These are phyloP conservation scores for Drosophila kanapiae DNA, from an alignment of 1,140 invertebrate genomes.

Conservation along the genomic window DNA sequence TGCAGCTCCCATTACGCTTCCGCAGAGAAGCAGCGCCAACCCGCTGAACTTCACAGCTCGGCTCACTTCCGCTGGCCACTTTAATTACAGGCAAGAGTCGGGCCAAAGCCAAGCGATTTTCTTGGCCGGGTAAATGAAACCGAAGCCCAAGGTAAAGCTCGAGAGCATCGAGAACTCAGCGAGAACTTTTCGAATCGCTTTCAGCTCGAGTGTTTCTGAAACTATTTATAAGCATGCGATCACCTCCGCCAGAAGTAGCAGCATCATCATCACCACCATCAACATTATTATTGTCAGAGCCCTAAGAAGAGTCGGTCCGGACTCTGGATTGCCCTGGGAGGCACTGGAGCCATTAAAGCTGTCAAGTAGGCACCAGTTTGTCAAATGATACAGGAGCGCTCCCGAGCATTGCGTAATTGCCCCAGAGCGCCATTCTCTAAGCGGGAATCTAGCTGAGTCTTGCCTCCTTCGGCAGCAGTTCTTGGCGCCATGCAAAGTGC, in stretches of 20 bases:
- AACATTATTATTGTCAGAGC: neutral
- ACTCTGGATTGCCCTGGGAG: neutral
- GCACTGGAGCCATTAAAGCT: constrained; percentile 38
- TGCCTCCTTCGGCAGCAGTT: neutral
- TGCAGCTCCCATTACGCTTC: constrained; percentile 68
- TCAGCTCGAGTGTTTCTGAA: constrained; percentile 52
- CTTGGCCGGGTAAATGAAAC: constrained; percentile 73
- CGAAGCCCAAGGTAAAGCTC: constrained; percentile 68
- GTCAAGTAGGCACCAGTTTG: constrained; percentile 19
- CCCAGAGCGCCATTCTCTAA: neutral
- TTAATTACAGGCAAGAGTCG: constrained; percentile 66
- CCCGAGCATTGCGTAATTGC: constrained; percentile 2
- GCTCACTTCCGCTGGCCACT: constrained; percentile 75
- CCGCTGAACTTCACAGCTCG: constrained; percentile 70
- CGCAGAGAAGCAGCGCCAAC: constrained; percentile 40
- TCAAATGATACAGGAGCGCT: constrained; percentile 16
- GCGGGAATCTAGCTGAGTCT: neutral
- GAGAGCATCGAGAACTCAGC: constrained; percentile 47
- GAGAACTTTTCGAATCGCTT: constrained; percentile 73
- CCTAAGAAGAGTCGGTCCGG: constrained; percentile 12
- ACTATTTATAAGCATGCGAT: constrained; percentile 82
- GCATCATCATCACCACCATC: constrained; percentile 19
- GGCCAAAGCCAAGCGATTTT: constrained; percentile 60
- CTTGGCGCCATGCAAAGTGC: neutral
- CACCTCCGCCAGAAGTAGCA: constrained; percentile 41